Conservation (phyloP, 1,140 invertebrate species). For the Lasaia peninsularis region DNA sequence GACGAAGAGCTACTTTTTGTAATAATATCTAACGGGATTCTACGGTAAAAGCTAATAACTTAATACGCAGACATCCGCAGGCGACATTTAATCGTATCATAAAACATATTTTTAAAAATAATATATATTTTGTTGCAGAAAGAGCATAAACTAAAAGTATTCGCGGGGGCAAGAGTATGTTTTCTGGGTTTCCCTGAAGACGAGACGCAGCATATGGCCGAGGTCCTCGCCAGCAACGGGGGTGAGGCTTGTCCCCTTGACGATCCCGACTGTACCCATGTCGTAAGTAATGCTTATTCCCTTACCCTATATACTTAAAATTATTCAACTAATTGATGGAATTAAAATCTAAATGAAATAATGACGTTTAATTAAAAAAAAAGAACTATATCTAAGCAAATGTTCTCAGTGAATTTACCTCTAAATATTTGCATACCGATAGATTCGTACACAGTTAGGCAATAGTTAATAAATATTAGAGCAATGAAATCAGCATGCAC, state of each 20-base stretch:
- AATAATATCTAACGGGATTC: too few relatives aligned
- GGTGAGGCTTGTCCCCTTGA: constrained; percentile 85
- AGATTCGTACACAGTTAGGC: constrained; percentile 48
- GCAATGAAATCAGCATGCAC: constrained; percentile 59
- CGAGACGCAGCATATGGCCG: constrained; percentile 93
- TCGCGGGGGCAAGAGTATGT: constrained; percentile 90
- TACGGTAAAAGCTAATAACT: too few relatives aligned
- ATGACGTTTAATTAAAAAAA: too few relatives aligned
- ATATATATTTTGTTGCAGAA: constrained; percentile 57
- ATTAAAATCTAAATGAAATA: too few relatives aligned
- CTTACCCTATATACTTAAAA: not conserved
- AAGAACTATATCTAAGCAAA: constrained; percentile 13
- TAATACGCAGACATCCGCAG: too few relatives aligned
- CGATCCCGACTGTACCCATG: constrained; percentile 91
- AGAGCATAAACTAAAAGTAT: constrained; percentile 89
- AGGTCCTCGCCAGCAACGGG: constrained; percentile 91
- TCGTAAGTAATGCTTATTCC: constrained; percentile 83
- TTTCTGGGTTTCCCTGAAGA: constrained; percentile 93
- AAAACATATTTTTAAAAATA: not conserved
- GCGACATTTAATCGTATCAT: too few relatives aligned
- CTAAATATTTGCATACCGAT: constrained; percentile 32
- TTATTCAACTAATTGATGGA: too few relatives aligned
- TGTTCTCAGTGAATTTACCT: constrained; percentile 34
- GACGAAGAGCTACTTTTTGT: too few relatives aligned
- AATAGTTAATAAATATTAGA: constrained; percentile 54